Evolutionary conservation across 2,113 vertebrate species (phyloP), one percentile per base, ranked within the genome.

Genomic region (Trematomus loennbergii): DNA sequence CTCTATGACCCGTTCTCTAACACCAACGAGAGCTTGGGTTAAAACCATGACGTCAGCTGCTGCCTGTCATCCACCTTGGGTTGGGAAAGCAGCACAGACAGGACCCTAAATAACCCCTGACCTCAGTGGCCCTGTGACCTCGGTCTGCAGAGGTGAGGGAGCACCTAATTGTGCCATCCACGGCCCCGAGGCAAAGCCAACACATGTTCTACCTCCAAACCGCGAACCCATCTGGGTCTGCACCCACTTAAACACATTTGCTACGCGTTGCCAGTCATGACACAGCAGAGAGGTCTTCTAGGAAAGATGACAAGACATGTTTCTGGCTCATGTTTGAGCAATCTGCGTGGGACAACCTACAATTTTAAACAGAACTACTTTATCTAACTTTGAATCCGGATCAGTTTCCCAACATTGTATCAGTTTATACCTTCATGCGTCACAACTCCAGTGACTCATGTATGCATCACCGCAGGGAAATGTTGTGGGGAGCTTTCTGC

Each of bases 151-250:
- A 93, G 93, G 93, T 91, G 91, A 93, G 88, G 46, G 90, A 88
- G 90, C 88, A 83, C 89, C 89, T 94, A 93, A 94, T 94, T 92
- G 88, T 91, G 79, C 87, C 88, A 88, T 90, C 88, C 90, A 87
- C 69, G 86, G 81, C 93, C 90, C 49, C 22, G 5, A 81, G 94
- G 87, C 83, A 74, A 67, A 57, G 63, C 68, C 46, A 29, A 81
- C 92, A 91, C 86, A 93, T 92, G 89, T 89, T 90, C 81, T 68
- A 74, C 75, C 78, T 87, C 73, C 60, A 69, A 61, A 57, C 13
- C 65, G 3, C 7, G 5, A 57, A 74, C 76, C 70, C 80, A 79
- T 81, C 49, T 79, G 84, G 65, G 74, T 81, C 88, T 88, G 88
- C 82, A 88, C 80, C 60, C 79, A 83, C 83, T 87, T 84, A 88